Percentiles rank a stretch among this genome's conserved stretches.
Evolutionary conservation across 2,797 vertebrate species (phyloP).

Genomic region (Enteromius viviparus): DNA sequence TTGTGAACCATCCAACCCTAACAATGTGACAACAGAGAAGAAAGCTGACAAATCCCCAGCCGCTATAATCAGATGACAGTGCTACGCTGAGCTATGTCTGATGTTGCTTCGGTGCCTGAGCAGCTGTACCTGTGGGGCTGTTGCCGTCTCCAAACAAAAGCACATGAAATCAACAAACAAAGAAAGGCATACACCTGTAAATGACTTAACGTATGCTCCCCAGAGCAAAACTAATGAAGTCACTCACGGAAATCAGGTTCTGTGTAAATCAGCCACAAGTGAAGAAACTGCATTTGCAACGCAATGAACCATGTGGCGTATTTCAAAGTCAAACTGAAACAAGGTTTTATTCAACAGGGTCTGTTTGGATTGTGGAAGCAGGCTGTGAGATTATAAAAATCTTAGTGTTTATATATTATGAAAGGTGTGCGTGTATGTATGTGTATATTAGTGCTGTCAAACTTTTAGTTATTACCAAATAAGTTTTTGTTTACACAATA

Average conservation of each 20-base stretch:
- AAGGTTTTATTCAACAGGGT: background rate
- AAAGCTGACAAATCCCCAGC: conserved; percentile 27
- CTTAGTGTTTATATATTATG: no score
- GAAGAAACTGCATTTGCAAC: background rate
- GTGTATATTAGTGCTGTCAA: no score
- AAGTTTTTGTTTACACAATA: no score
- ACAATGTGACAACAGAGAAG: background rate
- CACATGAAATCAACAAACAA: conserved; percentile 26
- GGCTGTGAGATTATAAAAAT: background rate
- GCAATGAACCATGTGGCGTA: background rate
- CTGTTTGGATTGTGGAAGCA: background rate
- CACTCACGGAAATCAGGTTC: conserved; percentile 45
- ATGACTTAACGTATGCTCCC: conserved; percentile 30
- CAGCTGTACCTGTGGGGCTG: conserved; percentile 21
- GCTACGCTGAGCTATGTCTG: conserved; percentile 20
- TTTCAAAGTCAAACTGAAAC: background rate
- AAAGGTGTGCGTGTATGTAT: no score
- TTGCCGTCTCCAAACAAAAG: conserved; percentile 33
- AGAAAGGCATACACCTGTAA: conserved; percentile 55
- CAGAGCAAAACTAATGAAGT: conserved; percentile 64
- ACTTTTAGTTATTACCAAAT: no score
- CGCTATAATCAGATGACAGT: background rate
- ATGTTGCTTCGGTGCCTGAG: conserved; percentile 24
- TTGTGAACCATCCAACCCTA: conserved; percentile 15
- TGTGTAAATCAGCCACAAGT: conserved; percentile 51